A percentile compares a stretch with the other conserved stretches of the same genome.
Evolutionary conservation across 2,888 invertebrate species (phyloP).

Genomic region (Kryphioiulus occultus): DNA sequence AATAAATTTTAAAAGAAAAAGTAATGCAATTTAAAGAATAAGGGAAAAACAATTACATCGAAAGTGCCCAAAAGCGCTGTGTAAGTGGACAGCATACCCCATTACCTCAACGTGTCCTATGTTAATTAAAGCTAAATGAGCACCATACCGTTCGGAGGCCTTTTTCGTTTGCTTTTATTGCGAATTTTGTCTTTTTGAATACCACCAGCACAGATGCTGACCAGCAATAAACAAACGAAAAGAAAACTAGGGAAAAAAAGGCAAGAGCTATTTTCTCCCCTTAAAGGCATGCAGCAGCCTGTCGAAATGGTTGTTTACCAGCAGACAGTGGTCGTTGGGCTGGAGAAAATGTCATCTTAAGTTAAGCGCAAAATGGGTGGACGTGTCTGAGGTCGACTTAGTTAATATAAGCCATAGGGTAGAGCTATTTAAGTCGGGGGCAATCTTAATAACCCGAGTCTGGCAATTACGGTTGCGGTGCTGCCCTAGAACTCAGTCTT

Average conservation of each 20-base stretch:
- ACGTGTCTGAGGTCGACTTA: constrained; percentile 39
- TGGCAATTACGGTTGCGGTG: neutral
- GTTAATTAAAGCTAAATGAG: neutral
- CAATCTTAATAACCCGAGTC: constrained; percentile 36
- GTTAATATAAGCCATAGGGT: constrained; percentile 29
- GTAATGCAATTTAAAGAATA: too few relatives aligned
- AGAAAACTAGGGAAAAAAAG: neutral
- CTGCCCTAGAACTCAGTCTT: neutral
- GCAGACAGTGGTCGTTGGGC: neutral
- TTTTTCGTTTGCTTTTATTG: neutral
- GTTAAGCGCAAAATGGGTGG: constrained; percentile 28
- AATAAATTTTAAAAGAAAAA: neutral
- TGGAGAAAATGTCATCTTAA: neutral
- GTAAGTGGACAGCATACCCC: neutral
- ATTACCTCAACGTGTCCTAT: neutral
- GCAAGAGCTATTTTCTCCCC: neutral
- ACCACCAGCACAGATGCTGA: neutral
- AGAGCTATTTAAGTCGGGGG: constrained; percentile 29
- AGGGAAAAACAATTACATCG: neutral
- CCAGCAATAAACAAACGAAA: neutral
- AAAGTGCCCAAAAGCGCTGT: neutral
- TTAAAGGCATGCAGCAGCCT: neutral
- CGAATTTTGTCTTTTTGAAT: neutral
- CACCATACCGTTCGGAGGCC: neutral
- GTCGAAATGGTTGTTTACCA: constrained; percentile 12